phyloP scores from a whole-genome alignment of 2,797 vertebrate species.

The Perodicticus potto region DNA sequence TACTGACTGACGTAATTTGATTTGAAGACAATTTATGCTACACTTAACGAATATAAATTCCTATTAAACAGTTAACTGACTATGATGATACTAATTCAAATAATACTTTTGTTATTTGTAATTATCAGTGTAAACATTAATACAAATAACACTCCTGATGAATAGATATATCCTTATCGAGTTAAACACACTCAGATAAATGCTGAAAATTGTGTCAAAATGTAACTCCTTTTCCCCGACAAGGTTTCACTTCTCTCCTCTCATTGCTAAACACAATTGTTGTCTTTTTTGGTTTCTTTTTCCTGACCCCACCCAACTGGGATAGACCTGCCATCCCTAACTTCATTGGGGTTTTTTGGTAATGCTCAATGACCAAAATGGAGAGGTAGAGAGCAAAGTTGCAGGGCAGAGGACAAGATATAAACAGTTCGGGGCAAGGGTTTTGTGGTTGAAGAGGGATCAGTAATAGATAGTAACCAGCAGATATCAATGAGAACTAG shows the following conservation, averaged over 20 bases:
- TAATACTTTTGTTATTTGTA: neutral
- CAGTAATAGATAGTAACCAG: neutral
- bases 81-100: slow-evolving; percentile 20
- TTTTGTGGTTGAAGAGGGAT: neutral
- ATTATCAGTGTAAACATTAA: neutral
- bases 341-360: neutral
- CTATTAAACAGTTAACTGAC: slow-evolving; percentile 42
- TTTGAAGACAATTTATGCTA: slow-evolving; percentile 48
- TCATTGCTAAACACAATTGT: neutral
- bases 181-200: neutral
- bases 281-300: neutral
- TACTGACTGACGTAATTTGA: slow-evolving; percentile 40
- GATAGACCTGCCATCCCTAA: neutral
- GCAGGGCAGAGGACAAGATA: neutral
- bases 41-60: neutral
- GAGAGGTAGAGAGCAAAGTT: neutral
- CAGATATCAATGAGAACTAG: neutral
- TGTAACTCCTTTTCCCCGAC: neutral
- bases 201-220: neutral
- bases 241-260: slow-evolving; percentile 12
- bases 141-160: neutral
- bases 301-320: neutral
- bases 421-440: neutral
- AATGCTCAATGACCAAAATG: neutral
- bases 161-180: neutral